A percentile compares a stretch with the other conserved stretches of the same genome.
Evolutionary conservation across 2,888 invertebrate species (phyloP).

Genomic region (Boloria euphrosyne): DNA sequence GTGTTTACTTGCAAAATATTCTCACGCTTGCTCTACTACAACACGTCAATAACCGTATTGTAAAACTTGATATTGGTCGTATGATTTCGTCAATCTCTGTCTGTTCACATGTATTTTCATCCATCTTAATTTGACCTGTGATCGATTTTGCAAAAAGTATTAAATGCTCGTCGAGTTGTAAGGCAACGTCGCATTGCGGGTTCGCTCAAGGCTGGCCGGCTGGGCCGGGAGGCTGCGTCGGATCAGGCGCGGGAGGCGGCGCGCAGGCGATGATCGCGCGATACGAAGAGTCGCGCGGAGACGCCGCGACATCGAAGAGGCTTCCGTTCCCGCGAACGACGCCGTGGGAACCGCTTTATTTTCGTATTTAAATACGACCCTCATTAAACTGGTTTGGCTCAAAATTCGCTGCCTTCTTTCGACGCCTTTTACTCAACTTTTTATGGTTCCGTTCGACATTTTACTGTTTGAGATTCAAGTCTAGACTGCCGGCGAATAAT

Average conservation of each 20-base stretch:
- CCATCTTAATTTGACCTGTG: conserved; percentile 53
- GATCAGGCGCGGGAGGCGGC: conserved; percentile 52
- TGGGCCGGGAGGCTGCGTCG: conserved; percentile 33
- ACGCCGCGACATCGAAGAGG: conserved; percentile 68
- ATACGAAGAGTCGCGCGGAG: conserved; percentile 47
- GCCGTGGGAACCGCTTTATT: conserved; percentile 81
- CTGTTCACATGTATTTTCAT: conserved; percentile 52
- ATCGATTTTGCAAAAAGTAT: conserved; percentile 43
- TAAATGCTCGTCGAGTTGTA: conserved; percentile 22
- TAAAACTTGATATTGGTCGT: conserved; percentile 60
- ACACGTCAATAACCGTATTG: conserved; percentile 55
- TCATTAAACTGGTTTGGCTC: conserved; percentile 81
- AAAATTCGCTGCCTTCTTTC: conserved; percentile 82
- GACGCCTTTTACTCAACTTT: conserved; percentile 82
- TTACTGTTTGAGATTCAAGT: conserved; percentile 73
- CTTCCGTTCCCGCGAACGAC: conserved; percentile 81
- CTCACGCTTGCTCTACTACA: conserved; percentile 51
- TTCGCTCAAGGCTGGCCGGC: conserved; percentile 43
- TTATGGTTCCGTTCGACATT: conserved; percentile 81
- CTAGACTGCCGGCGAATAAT: conserved; percentile 63
- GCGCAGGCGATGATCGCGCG: conserved; percentile 50
- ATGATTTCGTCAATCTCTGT: conserved; percentile 61
- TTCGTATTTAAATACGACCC: conserved; percentile 82
- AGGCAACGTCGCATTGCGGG: conserved; percentile 31
- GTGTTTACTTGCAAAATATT: conserved; percentile 43